Percentiles rank a stretch among this genome's conserved stretches.
phyloP scores from a whole-genome alignment of 2,113 vertebrate species.

The Aphelocoma coerulescens region DNA sequence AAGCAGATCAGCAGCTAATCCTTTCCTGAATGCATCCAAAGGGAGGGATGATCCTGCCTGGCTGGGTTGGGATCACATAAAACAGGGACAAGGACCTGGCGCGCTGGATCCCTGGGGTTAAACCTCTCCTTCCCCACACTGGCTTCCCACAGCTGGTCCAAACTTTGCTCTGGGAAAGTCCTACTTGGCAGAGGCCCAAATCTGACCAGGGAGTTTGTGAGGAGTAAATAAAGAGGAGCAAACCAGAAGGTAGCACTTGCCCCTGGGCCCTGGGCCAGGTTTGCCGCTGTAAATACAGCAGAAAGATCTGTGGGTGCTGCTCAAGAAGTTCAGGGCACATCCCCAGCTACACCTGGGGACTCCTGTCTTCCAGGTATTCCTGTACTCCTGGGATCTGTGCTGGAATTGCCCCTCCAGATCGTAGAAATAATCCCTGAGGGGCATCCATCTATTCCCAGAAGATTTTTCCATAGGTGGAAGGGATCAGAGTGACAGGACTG shows the following conservation, averaged over 20 bases:
- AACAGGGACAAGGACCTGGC: background rate
- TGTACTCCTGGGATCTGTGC: background rate
- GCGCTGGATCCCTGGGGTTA: fast-evolving
- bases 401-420: fast-evolving
- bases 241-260: background rate
- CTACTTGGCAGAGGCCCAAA: background rate
- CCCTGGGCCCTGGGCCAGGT: background rate
- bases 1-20: background rate
- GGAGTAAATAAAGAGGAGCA: background rate
- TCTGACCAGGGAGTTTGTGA: background rate
- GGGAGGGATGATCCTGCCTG: background rate
- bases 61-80: background rate
- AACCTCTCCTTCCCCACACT: background rate
- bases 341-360: background rate
- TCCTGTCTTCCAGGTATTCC: background rate
- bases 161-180: background rate
- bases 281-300: background rate
- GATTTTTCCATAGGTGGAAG: background rate
- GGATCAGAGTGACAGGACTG: background rate
- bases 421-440: background rate
- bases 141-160: background rate
- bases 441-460: background rate
- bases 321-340: background rate
- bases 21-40: background rate
- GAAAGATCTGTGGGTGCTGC: background rate